Percentiles rank a stretch among this genome's conserved stretches.
Conservation (phyloP, 2,888 invertebrate genomes). For the Carabus problematicus region DNA sequence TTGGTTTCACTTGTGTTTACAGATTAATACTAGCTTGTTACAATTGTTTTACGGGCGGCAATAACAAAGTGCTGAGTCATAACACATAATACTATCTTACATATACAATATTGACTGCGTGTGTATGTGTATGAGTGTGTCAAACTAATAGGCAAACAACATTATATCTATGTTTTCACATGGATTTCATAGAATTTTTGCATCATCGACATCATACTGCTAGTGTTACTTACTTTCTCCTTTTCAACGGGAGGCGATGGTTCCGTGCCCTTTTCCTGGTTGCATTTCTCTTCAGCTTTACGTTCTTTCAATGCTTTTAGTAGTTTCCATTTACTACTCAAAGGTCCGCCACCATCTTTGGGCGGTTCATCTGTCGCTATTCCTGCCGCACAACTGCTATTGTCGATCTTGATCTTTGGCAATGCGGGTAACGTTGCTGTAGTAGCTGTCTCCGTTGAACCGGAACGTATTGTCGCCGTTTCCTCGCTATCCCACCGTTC, state of each 20-base stretch:
- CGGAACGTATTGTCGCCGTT: conserved; percentile 54
- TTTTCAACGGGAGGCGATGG: conserved; percentile 68
- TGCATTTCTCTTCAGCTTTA: conserved; percentile 85
- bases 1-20: too few species aligned
- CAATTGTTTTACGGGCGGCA: too few species aligned
- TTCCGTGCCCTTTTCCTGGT: conserved; percentile 71
- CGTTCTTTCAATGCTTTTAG: conserved; percentile 87
- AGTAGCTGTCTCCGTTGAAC: conserved; percentile 53
- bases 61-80: too few species aligned
- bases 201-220: conserved; percentile 74
- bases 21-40: too few species aligned
- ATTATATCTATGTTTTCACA: conserved; percentile 65
- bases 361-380: conserved; percentile 53
- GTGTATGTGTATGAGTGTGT: conserved; percentile 11
- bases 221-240: conserved; percentile 72
- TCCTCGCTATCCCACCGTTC: conserved; percentile 58
- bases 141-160: conserved; percentile 18
- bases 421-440: conserved; percentile 52
- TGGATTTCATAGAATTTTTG: conserved; percentile 73
- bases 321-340: conserved; percentile 90
- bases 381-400: conserved; percentile 55
- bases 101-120: conserved; percentile 40
- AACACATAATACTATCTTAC: neutral
- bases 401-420: conserved; percentile 63
- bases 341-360: conserved; percentile 61